These are phyloP conservation scores for Drosophila meridiana DNA, from an alignment of 2,888 invertebrate species.

Conservation along the genomic window DNA sequence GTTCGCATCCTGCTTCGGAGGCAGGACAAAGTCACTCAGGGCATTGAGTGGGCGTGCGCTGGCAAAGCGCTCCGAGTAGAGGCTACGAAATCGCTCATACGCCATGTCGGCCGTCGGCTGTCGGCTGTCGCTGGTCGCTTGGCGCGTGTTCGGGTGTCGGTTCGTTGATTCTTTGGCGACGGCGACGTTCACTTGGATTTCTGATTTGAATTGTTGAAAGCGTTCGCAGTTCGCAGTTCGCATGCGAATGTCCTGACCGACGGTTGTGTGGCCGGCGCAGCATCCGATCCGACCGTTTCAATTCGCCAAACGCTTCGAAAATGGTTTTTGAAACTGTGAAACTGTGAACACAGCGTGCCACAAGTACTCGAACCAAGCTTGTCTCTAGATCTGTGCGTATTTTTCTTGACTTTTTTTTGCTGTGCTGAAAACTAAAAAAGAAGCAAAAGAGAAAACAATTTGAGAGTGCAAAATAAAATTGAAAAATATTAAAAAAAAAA, in stretches of 20 bases:
- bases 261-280: constrained; percentile 62
- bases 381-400: background rate
- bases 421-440: constrained; percentile 19
- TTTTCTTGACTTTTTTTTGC: constrained; percentile 38
- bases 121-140: background rate
- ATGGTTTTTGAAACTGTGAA: constrained; percentile 35
- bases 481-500: background rate
- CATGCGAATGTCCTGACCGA: constrained; percentile 72
- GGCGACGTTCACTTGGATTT: constrained; percentile 44
- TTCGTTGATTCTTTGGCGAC: constrained; percentile 50
- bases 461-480: background rate
- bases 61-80: constrained; percentile 32
- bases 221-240: constrained; percentile 71
- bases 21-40: constrained; percentile 25
- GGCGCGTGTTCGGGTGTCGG: constrained; percentile 36
- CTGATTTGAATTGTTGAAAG: constrained; percentile 51
- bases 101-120: constrained; percentile 29
- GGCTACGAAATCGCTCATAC: constrained; percentile 38
- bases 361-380: background rate
- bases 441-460: constrained; percentile 1
- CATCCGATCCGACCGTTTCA: constrained; percentile 16
- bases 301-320: constrained; percentile 30
- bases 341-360: constrained; percentile 10
- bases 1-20: background rate
- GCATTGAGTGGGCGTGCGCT: constrained; percentile 29